Evolutionary conservation across 2,113 vertebrate species (phyloP).

Genomic region (Lophochroa leadbeateri): DNA sequence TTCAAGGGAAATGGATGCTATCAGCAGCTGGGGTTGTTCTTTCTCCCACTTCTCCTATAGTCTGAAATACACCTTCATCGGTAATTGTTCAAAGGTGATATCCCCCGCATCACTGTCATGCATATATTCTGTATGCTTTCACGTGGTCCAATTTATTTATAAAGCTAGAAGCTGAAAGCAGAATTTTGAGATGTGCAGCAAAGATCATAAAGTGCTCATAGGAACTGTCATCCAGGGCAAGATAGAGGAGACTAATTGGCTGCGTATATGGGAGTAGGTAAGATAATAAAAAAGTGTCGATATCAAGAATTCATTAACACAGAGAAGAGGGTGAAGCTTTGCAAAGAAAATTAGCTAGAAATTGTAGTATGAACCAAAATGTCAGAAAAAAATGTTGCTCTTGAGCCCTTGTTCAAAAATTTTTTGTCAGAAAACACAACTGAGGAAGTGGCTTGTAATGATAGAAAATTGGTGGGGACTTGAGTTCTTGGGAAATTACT

Average conservation of each 20-base stretch:
- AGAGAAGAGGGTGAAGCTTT: neutral
- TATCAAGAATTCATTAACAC: neutral
- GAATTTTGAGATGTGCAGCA: neutral
- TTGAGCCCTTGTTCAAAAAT: neutral
- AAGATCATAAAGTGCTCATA: neutral
- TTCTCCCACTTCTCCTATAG: neutral
- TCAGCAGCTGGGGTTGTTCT: neutral
- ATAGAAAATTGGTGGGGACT: neutral
- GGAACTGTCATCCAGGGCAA: neutral
- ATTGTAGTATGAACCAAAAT: neutral
- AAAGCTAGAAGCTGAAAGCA: neutral
- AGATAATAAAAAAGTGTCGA: neutral
- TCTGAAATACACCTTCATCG: neutral
- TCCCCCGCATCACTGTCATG: neutral
- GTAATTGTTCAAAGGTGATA: neutral
- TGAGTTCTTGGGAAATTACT: neutral
- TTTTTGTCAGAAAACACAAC: neutral
- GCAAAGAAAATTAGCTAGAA: neutral
- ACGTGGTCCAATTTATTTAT: neutral
- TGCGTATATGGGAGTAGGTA: neutral
- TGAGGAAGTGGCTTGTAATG: neutral
- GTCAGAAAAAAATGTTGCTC: neutral
- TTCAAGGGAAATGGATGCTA: neutral
- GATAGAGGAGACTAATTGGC: neutral
- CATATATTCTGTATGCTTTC: neutral